Evolutionary conservation across 1,140 invertebrate species (phyloP), one percentile per base, ranked within the genome.

Genomic region (Macrosteles quadrilineatus): DNA sequence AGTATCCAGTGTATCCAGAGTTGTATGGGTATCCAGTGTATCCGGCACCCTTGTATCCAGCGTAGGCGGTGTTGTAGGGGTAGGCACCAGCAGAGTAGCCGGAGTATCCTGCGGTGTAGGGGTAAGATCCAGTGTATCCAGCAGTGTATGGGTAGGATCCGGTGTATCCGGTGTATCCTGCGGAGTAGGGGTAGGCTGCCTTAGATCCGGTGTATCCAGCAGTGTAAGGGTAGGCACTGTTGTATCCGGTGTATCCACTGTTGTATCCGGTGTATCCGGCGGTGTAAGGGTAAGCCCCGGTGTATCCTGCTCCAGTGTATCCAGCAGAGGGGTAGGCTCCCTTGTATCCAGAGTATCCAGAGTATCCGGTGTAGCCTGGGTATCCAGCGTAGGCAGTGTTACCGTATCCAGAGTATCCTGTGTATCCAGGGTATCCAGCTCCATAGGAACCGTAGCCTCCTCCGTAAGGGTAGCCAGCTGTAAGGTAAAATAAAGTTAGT

Each of bases 91-190:
- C 57, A 27, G 6, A 11, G 27, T 62, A 62, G 9, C 57, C 57
- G 12, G 57, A 6, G 19, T 62, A 62, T 4, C 19, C 57, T 64
- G 29, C 62, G 6, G 30, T 19, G 23, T 59, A 59, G 29, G 55
- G 55, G 62, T 64, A 64, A n/a, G 62, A 27, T 64, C 30, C 62
- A 36, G 62, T 6, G 62, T 64, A 23, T 11, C 25, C 17, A 11
- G n/a, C 62, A 21, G 55, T 14, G 25, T 59, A 59, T n/a, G 62
- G 30, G n/a, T 36, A 64, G 57, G 57, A 17, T 27, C 11, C 21
- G 25, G 2, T 62, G 57, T 62, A 62, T 25, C 57, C 57, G 29
- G 57, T 27, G 57, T 62, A 62, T 17, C n/a, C 62, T 31, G n/a
- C 31, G 36, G 32, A 36, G 32, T 36, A 36, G 4, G 32, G 32